These are phyloP conservation scores for Amphimallon solstitiale DNA, from an alignment of 2,888 invertebrate species.

Conservation along the genomic window DNA sequence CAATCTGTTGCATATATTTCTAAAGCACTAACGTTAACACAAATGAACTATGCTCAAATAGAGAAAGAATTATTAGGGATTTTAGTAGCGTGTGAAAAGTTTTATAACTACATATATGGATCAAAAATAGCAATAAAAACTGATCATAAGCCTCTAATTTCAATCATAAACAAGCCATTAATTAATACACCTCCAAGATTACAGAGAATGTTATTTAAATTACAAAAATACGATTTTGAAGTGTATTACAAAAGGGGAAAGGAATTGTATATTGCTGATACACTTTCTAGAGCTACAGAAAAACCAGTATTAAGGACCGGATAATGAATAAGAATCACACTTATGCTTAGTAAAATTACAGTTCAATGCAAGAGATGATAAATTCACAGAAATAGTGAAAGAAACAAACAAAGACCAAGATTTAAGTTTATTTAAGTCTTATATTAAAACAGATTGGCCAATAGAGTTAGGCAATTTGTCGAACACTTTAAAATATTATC, in stretches of 20 bases:
- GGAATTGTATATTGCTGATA: constrained; percentile 14
- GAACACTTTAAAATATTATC: neutral
- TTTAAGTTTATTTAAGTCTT: neutral
- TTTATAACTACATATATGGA: constrained; percentile 42
- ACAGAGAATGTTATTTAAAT: neutral
- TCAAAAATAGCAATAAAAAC: constrained; percentile 39
- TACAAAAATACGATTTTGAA: neutral
- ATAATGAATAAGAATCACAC: neutral
- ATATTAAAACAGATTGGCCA: neutral
- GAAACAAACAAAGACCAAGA: neutral
- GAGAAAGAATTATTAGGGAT: constrained; percentile 51
- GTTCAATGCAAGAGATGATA: neutral
- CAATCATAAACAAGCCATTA: constrained; percentile 5
- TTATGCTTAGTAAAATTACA: neutral
- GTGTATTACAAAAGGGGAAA: neutral
- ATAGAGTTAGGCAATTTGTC: neutral
- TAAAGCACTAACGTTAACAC: constrained; percentile 40
- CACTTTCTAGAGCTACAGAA: neutral
- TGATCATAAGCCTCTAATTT: constrained; percentile 41
- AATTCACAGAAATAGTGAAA: neutral
- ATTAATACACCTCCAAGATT: neutral
- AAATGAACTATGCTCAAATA: constrained; percentile 47
- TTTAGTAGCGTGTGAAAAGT: constrained; percentile 47
- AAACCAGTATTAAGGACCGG: neutral
- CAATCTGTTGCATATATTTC: constrained; percentile 23